Evolutionary conservation across 2,888 invertebrate genomes (phyloP).

Genomic region (Amphipyra tragopoginis): DNA sequence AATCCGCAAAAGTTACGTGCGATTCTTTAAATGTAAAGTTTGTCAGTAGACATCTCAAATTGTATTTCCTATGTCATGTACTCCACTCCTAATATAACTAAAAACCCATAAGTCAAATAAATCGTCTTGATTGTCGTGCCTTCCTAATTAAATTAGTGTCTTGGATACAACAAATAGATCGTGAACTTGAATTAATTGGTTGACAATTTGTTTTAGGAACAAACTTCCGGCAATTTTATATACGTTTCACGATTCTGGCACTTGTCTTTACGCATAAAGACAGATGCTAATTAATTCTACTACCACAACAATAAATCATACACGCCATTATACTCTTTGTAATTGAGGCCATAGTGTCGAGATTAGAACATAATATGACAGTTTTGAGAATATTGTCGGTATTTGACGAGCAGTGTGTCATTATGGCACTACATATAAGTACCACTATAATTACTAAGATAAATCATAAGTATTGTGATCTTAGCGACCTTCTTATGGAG

Average conservation of each 20-base stretch:
- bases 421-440: constrained; percentile 37
- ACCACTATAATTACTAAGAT: constrained; percentile 33
- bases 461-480: constrained; percentile 25
- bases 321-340: constrained; percentile 34
- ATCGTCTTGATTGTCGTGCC: constrained; percentile 8
- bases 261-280: constrained; percentile 41
- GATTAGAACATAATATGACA: constrained; percentile 26
- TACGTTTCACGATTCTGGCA: constrained; percentile 53
- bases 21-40: too few relatives aligned
- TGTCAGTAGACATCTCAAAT: too few relatives aligned
- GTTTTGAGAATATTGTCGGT: constrained; percentile 28
- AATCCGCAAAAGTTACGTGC: too few relatives aligned
- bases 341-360: constrained; percentile 25
- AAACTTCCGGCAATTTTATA: constrained; percentile 67
- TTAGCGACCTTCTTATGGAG: constrained; percentile 30
- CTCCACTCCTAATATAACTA: too few relatives aligned
- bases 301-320: constrained; percentile 32
- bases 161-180: constrained; percentile 21
- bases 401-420: constrained; percentile 35
- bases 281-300: constrained; percentile 38
- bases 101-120: neutral
- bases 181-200: constrained; percentile 55
- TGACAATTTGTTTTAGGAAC: constrained; percentile 63
- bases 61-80: too few relatives aligned
- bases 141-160: constrained; percentile 29